These are phyloP conservation scores for Oceanodroma leucorhoa DNA, from an alignment of 2,797 vertebrate species.

Conservation along the genomic window DNA sequence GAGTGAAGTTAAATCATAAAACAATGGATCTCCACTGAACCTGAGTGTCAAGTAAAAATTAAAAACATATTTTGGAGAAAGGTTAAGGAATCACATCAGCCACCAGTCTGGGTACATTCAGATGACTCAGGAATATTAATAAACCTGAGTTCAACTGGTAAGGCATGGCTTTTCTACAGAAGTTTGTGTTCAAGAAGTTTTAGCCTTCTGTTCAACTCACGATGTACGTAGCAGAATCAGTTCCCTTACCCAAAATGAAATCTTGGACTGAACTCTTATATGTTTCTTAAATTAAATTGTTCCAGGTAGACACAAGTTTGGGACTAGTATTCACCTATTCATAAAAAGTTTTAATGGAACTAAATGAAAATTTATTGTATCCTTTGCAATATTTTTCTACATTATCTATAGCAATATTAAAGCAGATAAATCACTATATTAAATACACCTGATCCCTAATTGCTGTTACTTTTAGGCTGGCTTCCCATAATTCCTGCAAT, in stretches of 20 bases:
- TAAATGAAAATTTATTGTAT: not conserved
- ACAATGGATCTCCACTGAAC: not conserved
- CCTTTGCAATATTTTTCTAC: not conserved
- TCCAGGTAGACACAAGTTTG: not conserved
- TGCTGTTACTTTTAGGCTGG: not conserved
- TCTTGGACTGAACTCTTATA: not conserved
- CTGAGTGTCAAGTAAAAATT: conserved; percentile 2
- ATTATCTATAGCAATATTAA: not conserved
- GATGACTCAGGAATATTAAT: not conserved
- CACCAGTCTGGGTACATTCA: not conserved
- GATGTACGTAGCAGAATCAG: not conserved
- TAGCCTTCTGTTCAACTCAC: not conserved
- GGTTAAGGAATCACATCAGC: not conserved
- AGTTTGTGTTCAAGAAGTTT: not conserved
- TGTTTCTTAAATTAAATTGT: not conserved
- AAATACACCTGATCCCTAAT: not conserved
- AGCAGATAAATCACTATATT: not conserved
- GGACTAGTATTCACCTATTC: not conserved
- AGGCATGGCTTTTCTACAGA: not conserved
- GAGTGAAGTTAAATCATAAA: conserved; percentile 18
- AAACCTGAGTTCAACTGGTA: not conserved
- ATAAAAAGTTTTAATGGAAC: not conserved
- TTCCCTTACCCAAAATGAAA: not conserved
- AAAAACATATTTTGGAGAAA: conserved; percentile 20
- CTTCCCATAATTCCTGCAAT: not conserved